Conservation (phyloP, 2,888 invertebrate species). For the Tinea trinotella region DNA sequence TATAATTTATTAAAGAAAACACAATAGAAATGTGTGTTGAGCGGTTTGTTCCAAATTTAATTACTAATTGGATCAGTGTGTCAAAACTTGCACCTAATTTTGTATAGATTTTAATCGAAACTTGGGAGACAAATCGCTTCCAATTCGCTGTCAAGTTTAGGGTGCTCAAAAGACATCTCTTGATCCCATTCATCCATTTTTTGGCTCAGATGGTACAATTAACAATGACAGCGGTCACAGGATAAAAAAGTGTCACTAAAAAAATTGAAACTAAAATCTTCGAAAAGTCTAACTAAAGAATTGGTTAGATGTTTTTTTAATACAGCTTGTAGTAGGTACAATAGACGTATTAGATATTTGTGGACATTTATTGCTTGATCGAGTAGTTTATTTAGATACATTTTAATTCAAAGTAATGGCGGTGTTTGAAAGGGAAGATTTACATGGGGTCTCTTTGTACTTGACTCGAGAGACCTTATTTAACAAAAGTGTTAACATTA, state of each 20-base stretch:
- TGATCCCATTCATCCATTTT: conserved; percentile 57
- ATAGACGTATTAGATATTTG: conserved; percentile 9
- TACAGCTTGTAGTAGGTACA: neutral
- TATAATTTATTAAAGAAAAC: neutral
- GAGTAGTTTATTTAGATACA: conserved; percentile 4
- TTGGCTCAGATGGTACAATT: conserved; percentile 51
- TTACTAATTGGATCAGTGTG: neutral
- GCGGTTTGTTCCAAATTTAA: neutral
- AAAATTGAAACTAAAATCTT: conserved; percentile 40
- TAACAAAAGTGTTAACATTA: conserved; percentile 68
- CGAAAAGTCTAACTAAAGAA: conserved; percentile 22
- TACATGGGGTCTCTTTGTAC: conserved; percentile 58
- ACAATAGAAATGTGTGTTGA: neutral
- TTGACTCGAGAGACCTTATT: conserved; percentile 53
- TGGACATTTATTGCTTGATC: conserved; percentile 15
- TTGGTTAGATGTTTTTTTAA: conserved; percentile 4
- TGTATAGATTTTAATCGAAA: conserved; percentile 52
- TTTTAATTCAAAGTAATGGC: conserved; percentile 29
- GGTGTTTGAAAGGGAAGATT: conserved; percentile 51
- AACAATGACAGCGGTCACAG: conserved; percentile 63
- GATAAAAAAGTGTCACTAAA: conserved; percentile 6
- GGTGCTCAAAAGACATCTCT: conserved; percentile 45
- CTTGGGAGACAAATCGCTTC: conserved; percentile 63
- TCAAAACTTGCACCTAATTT: conserved; percentile 20
- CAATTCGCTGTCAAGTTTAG: conserved; percentile 57